Evolutionary conservation across 2,888 invertebrate genomes (phyloP).

Genomic region (Stenodera caucasica): DNA sequence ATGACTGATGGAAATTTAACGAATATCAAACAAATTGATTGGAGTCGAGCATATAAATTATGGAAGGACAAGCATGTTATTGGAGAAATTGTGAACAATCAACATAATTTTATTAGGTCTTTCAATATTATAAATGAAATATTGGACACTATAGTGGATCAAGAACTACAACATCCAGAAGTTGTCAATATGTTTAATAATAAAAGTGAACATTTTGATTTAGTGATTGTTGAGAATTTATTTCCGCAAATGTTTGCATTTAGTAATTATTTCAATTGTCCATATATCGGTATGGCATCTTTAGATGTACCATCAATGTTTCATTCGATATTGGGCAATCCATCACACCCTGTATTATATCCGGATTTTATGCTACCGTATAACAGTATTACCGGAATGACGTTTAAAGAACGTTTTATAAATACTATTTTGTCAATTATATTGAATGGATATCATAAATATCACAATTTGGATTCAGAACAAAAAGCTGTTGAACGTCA

Average conservation of each 20-base stretch:
- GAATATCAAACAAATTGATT: conserved; percentile 49
- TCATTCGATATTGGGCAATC: neutral
- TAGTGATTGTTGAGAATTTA: conserved; percentile 1
- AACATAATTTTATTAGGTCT: neutral
- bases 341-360: neutral
- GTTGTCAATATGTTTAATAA: neutral
- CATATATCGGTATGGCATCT: neutral
- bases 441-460: conserved; percentile 40
- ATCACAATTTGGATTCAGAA: conserved; percentile 24
- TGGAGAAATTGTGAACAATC: no score
- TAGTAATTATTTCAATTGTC: neutral
- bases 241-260: neutral
- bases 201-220: neutral
- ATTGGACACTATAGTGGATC: conserved; percentile 20
- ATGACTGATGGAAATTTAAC: conserved; percentile 27
- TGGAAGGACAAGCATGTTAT: neutral
- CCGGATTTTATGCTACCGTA: neutral
- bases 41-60: conserved; percentile 12
- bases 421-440: conserved; percentile 32
- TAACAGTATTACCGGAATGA: neutral
- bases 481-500: conserved; percentile 29
- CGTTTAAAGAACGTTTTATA: neutral
- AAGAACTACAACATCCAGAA: no score
- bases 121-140: conserved; percentile 9
- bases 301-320: neutral